These are phyloP conservation scores for Denticeps clupeoides DNA, from an alignment of 2,797 vertebrate species.

Conservation along the genomic window DNA sequence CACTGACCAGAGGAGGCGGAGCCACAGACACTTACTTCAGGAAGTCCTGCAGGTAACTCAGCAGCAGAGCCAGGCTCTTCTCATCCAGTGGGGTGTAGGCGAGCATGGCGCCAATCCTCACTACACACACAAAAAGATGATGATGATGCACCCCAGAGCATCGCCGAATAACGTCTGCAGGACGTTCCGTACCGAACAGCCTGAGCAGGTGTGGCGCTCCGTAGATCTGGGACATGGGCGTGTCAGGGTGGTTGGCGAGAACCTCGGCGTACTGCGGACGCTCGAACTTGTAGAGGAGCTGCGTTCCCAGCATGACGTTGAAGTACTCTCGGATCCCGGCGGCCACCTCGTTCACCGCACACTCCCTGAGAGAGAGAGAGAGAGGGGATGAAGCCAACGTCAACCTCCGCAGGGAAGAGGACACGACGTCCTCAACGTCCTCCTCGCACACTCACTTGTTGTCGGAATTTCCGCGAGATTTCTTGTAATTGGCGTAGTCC, in stretches of 20 bases:
- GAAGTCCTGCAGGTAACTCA: constrained; percentile 95
- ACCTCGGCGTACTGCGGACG: constrained; percentile 90
- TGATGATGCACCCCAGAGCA: too few relatives aligned
- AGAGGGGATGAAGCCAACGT: too few relatives aligned
- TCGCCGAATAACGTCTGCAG: background rate
- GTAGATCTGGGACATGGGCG: constrained; percentile 88
- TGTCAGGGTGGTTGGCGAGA: constrained; percentile 78
- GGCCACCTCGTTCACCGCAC: constrained; percentile 88
- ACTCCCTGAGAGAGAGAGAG: constrained; percentile 84
- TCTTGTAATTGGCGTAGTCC: constrained; percentile 96
- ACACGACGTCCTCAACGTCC: too few relatives aligned
- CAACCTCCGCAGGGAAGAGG: too few relatives aligned
- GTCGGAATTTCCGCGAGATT: constrained; percentile 90
- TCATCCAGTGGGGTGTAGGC: constrained; percentile 94
- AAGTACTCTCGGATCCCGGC: constrained; percentile 93
- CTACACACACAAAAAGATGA: too few relatives aligned
- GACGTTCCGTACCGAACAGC: constrained; percentile 64
- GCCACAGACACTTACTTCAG: constrained; percentile 71
- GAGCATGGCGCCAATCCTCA: constrained; percentile 92
- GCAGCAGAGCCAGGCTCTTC: constrained; percentile 88
- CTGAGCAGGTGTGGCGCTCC: constrained; percentile 85
- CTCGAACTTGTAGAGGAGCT: constrained; percentile 95
- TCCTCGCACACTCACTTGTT: too few relatives aligned
- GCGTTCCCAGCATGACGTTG: constrained; percentile 93
- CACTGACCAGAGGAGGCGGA: background rate